Evolutionary conservation across 2,113 vertebrate genomes (phyloP).

Genomic region (Chunga burmeisteri): DNA sequence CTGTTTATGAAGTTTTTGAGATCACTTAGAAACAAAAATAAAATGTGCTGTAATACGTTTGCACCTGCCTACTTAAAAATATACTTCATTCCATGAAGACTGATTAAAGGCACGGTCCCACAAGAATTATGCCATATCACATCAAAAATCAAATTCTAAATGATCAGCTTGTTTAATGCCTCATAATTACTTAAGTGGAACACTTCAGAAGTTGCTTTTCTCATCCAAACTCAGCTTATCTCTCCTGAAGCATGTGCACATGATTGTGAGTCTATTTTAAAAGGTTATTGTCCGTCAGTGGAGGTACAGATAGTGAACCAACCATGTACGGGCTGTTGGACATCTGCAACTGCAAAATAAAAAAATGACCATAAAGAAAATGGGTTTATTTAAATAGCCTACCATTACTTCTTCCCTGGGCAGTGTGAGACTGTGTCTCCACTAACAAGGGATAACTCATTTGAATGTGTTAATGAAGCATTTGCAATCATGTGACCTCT

Average conservation of each 20-base stretch:
- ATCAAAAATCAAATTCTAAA: background rate
- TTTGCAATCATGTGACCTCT: background rate
- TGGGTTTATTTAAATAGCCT: background rate
- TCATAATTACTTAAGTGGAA: background rate
- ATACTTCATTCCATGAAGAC: background rate
- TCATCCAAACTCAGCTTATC: background rate
- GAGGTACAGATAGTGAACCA: background rate
- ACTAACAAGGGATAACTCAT: background rate
- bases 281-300: background rate
- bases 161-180: background rate
- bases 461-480: background rate
- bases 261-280: conserved; percentile 2
- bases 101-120: background rate
- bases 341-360: background rate
- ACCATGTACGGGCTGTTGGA: background rate
- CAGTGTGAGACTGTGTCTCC: background rate
- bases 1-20: background rate
- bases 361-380: background rate
- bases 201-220: background rate
- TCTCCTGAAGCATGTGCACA: background rate
- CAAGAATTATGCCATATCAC: background rate
- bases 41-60: background rate
- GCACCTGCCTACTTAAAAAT: background rate
- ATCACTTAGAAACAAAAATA: background rate
- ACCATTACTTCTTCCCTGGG: background rate